Base-by-base conservation (phyloP, 2,797 vertebrate genomes). In the Halcyon leucocephala region DNA sequence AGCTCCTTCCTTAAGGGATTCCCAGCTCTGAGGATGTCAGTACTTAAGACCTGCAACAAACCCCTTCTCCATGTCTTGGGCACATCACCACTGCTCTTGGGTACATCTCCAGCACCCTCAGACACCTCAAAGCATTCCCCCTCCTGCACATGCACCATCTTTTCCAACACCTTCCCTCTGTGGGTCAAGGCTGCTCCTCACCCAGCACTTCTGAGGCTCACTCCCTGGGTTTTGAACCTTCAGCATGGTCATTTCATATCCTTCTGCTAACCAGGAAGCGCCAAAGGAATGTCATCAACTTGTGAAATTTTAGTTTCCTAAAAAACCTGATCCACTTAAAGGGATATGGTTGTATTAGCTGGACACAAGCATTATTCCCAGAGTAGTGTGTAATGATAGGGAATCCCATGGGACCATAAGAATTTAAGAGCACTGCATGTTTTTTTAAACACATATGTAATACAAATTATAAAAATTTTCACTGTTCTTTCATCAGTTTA, bases 101-200 rank as follows among this genome's bases (percentile, higher is more conserved):
- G 26, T 22, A 58, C 0, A 0, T 52, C 24, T n/a, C 39, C 46
- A 84, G 24, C 44, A 67, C 12, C 12, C n/a, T 70, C 37, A 64
- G 18, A 12, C 33, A 70, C 9, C 3, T 9, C 17, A 64, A 78
- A 80, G 10, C 10, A 41, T 31, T 76, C 7, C 7, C 8, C 7
- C 17, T 44, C 37, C 18, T 29, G 14, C 6, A 65, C 6, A 4
- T 24, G 25, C n/a, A 42, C 17, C 42, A 49, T 48, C 41, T 8
- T 9, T 73, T 22, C 12, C 51, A 67, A 24, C 7, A 82, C 15
- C 28, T 67, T 87, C 15, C 37, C 6, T 4, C 7, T 51, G 18
- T 1, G 2, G 7, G 25, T 64, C 12, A 28, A 77, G 13, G 24
- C 18, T 90, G 35, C 0, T 0, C 28, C 11, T 69, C 14, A 24